Percentiles rank a stretch among this genome's conserved stretches.
Conservation (phyloP, 2,888 invertebrate genomes). For the Acanthosepion esculentum region DNA sequence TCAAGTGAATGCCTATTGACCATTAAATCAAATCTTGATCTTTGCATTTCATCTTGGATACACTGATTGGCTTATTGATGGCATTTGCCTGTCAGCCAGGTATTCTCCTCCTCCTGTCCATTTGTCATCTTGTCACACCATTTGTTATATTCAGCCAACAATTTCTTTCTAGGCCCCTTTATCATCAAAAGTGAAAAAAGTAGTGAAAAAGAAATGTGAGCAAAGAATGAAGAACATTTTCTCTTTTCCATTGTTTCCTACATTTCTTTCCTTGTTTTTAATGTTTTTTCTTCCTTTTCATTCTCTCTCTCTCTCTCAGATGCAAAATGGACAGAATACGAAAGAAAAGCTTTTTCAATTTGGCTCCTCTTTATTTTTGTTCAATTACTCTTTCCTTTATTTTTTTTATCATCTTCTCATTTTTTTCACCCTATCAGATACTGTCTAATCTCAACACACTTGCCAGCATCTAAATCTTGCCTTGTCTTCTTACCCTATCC, state of each 20-base stretch:
- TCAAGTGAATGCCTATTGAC: neutral
- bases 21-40: neutral
- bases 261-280: neutral
- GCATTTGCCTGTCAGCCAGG: neutral
- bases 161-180: neutral
- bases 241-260: neutral
- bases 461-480: neutral
- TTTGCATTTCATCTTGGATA: neutral
- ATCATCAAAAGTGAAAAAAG: neutral
- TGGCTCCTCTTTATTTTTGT: neutral
- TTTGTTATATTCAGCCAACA: neutral
- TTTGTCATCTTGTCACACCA: neutral
- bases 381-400: neutral
- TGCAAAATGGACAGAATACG: neutral
- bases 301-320: neutral
- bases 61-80: constrained; percentile 33
- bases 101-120: neutral
- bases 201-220: neutral
- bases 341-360: neutral
- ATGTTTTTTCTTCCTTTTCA: neutral
- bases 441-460: neutral
- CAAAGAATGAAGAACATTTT: neutral
- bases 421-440: neutral
- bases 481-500: neutral
- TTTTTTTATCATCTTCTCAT: neutral